These are phyloP conservation scores for Liopterus haemorrhoidalis DNA, from an alignment of 2,888 invertebrate species.

Conservation along the genomic window DNA sequence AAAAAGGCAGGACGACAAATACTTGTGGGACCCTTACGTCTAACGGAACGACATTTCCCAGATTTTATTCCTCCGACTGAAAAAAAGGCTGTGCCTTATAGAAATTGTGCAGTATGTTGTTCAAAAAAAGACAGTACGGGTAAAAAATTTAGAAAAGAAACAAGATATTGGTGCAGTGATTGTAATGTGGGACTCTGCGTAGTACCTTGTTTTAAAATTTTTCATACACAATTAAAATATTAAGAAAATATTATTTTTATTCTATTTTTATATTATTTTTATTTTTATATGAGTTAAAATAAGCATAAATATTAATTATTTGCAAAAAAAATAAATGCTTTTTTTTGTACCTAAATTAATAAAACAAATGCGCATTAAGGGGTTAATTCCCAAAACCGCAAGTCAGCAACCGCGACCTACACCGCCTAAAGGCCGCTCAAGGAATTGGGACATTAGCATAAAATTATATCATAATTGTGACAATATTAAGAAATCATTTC, in stretches of 20 bases:
- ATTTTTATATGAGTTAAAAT: constrained; percentile 2
- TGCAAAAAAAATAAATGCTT: constrained; percentile 6
- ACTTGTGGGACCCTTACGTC: constrained; percentile 14
- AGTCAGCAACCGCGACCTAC: no score
- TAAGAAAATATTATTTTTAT: no score
- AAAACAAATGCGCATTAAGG: constrained; percentile 5
- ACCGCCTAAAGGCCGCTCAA: no score
- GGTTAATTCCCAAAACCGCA: no score
- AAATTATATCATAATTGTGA: no score
- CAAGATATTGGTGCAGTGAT: constrained; percentile 23
- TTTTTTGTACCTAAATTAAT: constrained; percentile 5
- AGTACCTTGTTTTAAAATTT: constrained; percentile 16
- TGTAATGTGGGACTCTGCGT: constrained; percentile 23
- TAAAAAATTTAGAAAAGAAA: constrained; percentile 20
- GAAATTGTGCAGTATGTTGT: constrained; percentile 18
- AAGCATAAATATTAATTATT: constrained; percentile 7
- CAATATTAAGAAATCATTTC: no score
- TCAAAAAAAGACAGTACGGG: constrained; percentile 17
- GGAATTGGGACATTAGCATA: no score
- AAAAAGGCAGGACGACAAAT: constrained; percentile 15
- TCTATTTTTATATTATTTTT: no score
- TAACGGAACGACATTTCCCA: constrained; percentile 26
- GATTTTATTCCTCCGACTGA: constrained; percentile 24
- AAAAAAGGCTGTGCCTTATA: constrained; percentile 20
- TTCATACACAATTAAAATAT: constrained; percentile 6